phyloP scores from a whole-genome alignment of 2,113 vertebrate species.

The Rallus limicola region DNA sequence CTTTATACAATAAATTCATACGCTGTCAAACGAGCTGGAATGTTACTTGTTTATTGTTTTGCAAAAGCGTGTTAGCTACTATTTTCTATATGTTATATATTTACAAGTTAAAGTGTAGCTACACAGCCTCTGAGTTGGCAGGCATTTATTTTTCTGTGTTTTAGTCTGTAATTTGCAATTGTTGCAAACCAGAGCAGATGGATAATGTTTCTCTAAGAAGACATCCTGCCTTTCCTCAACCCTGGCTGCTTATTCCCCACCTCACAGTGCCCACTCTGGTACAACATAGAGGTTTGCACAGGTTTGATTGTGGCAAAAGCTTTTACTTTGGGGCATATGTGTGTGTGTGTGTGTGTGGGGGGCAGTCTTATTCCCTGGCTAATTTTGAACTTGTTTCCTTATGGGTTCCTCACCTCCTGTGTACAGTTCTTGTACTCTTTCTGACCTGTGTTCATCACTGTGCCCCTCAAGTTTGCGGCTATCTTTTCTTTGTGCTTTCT shows the following conservation, averaged over 20 bases:
- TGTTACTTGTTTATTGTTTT: neutral
- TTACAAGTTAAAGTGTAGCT: neutral
- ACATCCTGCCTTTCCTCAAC: neutral
- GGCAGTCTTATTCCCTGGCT: neutral
- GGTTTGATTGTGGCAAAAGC: neutral
- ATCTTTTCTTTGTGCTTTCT: neutral
- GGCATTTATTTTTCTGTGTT: neutral
- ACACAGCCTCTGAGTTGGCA: fast-evolving
- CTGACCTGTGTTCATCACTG: neutral
- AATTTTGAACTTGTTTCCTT: neutral
- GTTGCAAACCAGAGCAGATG: neutral
- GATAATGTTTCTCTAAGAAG: neutral
- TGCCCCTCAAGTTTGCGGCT: neutral
- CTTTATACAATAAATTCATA: neutral
- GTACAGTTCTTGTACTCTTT: neutral
- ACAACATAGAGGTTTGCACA: neutral
- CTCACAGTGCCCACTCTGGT: neutral
- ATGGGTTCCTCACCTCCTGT: neutral
- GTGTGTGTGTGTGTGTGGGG: too few species aligned
- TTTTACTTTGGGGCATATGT: neutral
- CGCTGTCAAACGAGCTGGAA: neutral
- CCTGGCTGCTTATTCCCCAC: neutral
- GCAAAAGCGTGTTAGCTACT: fast-evolving
- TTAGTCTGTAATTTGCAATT: neutral
- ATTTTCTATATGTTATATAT: neutral